phyloP scores from a whole-genome alignment of 2,113 vertebrate genomes.

The Naja naja region DNA sequence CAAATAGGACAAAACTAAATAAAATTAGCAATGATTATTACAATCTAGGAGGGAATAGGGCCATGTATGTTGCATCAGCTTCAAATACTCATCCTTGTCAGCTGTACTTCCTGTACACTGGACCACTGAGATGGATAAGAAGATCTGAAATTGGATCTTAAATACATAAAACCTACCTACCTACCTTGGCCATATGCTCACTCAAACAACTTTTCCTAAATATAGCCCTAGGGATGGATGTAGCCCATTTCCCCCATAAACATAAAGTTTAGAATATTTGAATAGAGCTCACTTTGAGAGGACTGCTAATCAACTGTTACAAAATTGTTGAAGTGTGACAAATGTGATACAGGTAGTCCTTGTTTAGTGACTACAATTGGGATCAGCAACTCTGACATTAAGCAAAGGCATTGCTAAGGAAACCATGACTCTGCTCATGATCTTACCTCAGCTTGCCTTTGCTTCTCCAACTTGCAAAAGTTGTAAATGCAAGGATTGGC shows the following conservation, averaged over 20 bases:
- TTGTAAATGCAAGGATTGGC: neutral
- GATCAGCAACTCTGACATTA: neutral
- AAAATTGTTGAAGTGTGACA: neutral
- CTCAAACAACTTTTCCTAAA: neutral
- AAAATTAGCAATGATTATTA: neutral
- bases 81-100: neutral
- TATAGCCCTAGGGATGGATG: neutral
- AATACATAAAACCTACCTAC: neutral
- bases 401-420: neutral
- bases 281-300: neutral
- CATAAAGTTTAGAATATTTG: neutral
- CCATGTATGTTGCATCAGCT: neutral
- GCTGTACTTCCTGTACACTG: neutral
- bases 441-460: neutral
- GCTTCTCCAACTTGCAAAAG: neutral
- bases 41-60: neutral
- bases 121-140: neutral
- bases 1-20: neutral
- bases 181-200: neutral
- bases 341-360: neutral
- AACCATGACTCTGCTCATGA: neutral
- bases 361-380: neutral
- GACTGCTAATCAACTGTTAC: neutral
- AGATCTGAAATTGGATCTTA: neutral
- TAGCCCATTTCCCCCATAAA: neutral